A percentile compares a stretch with the other conserved stretches of the same genome.
These are phyloP conservation scores for Lycodopsis pacificus DNA, from an alignment of 2,797 vertebrate species.

Conservation along the genomic window DNA sequence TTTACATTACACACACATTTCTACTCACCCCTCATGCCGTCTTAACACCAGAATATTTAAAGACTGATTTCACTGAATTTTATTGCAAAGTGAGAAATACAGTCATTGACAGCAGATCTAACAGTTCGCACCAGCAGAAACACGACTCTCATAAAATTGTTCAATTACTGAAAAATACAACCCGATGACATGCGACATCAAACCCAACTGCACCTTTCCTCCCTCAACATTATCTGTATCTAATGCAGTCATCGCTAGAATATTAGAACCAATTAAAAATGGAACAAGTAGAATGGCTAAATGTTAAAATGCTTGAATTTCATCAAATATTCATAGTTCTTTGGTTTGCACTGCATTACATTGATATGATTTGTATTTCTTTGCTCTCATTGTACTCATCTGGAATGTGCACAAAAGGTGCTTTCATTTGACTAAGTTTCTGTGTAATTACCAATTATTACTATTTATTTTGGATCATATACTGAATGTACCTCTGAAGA, in stretches of 20 bases:
- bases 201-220: not conserved
- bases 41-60: not conserved
- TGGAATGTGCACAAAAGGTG: not conserved
- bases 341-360: not conserved
- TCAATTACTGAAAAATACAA: not conserved
- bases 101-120: not conserved
- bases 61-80: not conserved
- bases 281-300: not conserved
- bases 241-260: not conserved
- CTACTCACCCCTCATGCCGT: not conserved
- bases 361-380: not conserved
- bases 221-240: not conserved
- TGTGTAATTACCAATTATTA: not conserved
- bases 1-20: not conserved
- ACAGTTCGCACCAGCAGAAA: not conserved
- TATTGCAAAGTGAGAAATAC: not conserved
- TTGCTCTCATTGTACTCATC: not conserved
- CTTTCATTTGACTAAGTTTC: not conserved
- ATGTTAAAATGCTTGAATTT: not conserved
- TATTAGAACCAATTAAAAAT: not conserved
- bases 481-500: not conserved
- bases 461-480: not conserved
- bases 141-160: not conserved
- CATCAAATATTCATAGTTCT: slow-evolving; percentile 1
- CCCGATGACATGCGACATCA: not conserved